phyloP scores from a whole-genome alignment of 2,888 invertebrate species.

The Dicyrtoma fusca region DNA sequence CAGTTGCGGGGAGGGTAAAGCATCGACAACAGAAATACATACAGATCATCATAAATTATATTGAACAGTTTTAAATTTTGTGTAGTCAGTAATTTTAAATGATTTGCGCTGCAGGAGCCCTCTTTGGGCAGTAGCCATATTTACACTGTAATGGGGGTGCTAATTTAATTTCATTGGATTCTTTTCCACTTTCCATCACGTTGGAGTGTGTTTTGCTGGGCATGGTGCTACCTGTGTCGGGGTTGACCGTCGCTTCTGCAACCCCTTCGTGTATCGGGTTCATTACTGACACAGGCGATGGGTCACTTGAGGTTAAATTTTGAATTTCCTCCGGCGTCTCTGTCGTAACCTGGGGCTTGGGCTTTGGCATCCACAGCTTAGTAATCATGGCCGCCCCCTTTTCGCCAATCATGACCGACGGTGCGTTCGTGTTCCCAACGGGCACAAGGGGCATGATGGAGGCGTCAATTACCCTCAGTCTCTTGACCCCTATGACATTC shows the following conservation, averaged over 20 bases:
- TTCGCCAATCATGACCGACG: constrained; percentile 21
- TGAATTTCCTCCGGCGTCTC: neutral
- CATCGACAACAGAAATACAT: too few species aligned
- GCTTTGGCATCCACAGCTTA: constrained; percentile 1
- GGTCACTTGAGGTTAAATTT: neutral
- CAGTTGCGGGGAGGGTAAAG: too few species aligned
- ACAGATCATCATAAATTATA: too few species aligned
- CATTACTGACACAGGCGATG: neutral
- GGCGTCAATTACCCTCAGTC: constrained; percentile 47
- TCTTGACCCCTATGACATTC: constrained; percentile 42
- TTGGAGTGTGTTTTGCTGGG: neutral
- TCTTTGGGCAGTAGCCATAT: constrained; percentile 15
- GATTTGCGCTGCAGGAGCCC: too few species aligned
- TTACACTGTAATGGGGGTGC: constrained; percentile 19
- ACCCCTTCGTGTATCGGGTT: too few species aligned
- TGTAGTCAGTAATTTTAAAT: too few species aligned
- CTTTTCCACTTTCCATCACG: neutral
- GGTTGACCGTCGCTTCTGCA: too few species aligned
- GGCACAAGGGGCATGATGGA: constrained; percentile 36
- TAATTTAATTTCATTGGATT: constrained; percentile 11
- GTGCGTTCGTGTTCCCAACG: constrained; percentile 33
- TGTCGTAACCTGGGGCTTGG: too few species aligned
- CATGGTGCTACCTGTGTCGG: too few species aligned
- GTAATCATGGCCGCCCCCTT: constrained; percentile 7
- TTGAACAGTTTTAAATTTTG: too few species aligned